Evolutionary conservation across 2,797 vertebrate genomes (phyloP).

Genomic region (Anolis apletophallus): DNA sequence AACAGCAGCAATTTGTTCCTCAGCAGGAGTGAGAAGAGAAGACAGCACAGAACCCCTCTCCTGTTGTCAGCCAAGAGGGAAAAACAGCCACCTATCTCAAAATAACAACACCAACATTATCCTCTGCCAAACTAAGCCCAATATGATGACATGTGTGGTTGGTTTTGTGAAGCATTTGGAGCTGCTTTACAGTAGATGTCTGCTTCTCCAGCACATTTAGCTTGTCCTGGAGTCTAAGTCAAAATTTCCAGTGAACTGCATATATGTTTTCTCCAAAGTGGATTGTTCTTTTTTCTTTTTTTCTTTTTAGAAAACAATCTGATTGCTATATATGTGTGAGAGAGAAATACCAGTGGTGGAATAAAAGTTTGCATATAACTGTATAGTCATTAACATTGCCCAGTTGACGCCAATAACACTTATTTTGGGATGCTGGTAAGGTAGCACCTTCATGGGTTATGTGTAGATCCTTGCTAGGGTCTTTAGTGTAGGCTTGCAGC

Average conservation of each 20-base stretch:
- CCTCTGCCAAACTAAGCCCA: neutral
- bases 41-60: neutral
- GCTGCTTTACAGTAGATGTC: neutral
- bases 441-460: neutral
- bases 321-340: too few relatives aligned
- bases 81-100: constrained; percentile 8
- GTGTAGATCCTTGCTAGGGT: neutral
- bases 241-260: neutral
- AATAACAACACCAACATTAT: neutral
- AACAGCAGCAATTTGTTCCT: constrained; percentile 42
- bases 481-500: neutral
- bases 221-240: neutral
- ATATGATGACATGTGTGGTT: neutral
- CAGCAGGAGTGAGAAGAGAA: constrained; percentile 26
- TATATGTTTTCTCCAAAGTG: neutral
- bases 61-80: neutral
- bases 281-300: neutral
- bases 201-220: neutral
- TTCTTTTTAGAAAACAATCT: neutral
- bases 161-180: neutral
- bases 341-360: neutral
- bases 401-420: neutral
- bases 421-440: neutral
- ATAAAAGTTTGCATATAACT: neutral
- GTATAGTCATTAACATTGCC: neutral